These are phyloP conservation scores for Theocolax elegans DNA, from an alignment of 1,140 invertebrate genomes.

Conservation along the genomic window DNA sequence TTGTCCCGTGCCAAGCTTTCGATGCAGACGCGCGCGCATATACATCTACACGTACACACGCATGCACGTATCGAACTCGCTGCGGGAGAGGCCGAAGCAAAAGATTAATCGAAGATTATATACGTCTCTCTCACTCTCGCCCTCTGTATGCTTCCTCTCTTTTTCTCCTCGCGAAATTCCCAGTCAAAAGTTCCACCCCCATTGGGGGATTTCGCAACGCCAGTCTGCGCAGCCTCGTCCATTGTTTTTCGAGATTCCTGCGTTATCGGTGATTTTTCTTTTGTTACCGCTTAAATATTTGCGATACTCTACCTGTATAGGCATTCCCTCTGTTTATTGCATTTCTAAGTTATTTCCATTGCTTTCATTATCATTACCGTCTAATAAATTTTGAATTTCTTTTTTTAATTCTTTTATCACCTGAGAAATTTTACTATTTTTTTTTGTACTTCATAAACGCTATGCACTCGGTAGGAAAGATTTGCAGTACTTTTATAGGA, in stretches of 20 bases:
- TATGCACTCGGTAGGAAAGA: too few relatives aligned
- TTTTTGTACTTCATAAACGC: too few relatives aligned
- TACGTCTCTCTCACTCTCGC: not conserved
- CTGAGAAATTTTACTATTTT: too few relatives aligned
- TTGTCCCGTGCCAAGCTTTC: constrained; percentile 48
- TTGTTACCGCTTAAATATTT: not conserved
- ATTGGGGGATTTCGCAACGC: not conserved
- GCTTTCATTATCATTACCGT: too few relatives aligned
- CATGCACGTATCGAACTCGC: not conserved
- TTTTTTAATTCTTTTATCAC: too few relatives aligned
- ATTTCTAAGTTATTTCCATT: too few relatives aligned
- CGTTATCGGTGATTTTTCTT: not conserved
- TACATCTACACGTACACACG: constrained; percentile 30
- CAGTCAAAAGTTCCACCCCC: constrained; percentile 19
- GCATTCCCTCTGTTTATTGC: too few relatives aligned
- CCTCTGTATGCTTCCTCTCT: not conserved
- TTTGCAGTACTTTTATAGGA: too few relatives aligned
- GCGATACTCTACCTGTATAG: too few relatives aligned
- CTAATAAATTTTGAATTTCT: too few relatives aligned
- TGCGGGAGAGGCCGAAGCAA: not conserved
- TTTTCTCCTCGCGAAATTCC: constrained; percentile 4
- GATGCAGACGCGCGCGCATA: constrained; percentile 39
- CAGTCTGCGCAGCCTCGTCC: not conserved
- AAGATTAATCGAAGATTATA: constrained; percentile 42
- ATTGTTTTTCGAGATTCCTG: constrained; percentile 28